phyloP scores from a whole-genome alignment of 1,140 invertebrate genomes.

The Sycophaga agraensis region DNA sequence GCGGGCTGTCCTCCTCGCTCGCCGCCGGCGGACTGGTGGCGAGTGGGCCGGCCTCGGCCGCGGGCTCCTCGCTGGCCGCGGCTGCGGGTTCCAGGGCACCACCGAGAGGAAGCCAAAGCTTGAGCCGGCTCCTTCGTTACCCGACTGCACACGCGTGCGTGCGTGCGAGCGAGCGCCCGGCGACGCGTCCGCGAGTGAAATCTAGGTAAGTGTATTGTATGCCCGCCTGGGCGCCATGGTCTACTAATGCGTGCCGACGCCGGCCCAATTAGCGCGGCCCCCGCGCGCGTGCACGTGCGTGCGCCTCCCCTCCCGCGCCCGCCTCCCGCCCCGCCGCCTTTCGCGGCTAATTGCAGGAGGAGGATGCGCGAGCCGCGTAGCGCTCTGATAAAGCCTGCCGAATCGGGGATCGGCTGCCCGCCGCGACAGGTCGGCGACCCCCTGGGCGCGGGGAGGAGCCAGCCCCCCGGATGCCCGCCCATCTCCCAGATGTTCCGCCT shows the following conservation, averaged over 20 bases:
- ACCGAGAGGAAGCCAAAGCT: background rate
- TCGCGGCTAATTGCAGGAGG: too few relatives aligned
- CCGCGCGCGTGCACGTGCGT: background rate
- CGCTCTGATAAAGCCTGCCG: too few relatives aligned
- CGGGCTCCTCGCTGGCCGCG: background rate
- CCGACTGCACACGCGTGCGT: conserved; percentile 1
- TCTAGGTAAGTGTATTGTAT: conserved; percentile 61
- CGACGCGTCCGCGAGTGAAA: conserved; percentile 47
- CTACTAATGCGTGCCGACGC: conserved; percentile 47
- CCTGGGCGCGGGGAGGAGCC: too few relatives aligned
- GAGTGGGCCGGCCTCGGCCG: background rate
- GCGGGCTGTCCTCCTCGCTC: background rate
- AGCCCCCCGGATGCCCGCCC: too few relatives aligned
- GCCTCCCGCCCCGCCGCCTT: too few relatives aligned
- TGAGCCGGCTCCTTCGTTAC: too few relatives aligned
- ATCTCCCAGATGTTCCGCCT: too few relatives aligned
- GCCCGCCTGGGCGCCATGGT: conserved; percentile 52
- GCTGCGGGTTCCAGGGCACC: background rate
- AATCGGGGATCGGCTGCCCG: too few relatives aligned
- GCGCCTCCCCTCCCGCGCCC: too few relatives aligned
- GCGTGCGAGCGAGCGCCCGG: conserved; percentile 25
- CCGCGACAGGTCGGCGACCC: too few relatives aligned
- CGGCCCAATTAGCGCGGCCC: conserved; percentile 7
- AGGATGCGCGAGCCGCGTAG: too few relatives aligned
- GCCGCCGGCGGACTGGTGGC: background rate